These are phyloP conservation scores for Cariama cristata DNA, from an alignment of 2,113 vertebrate species.

Conservation along the genomic window DNA sequence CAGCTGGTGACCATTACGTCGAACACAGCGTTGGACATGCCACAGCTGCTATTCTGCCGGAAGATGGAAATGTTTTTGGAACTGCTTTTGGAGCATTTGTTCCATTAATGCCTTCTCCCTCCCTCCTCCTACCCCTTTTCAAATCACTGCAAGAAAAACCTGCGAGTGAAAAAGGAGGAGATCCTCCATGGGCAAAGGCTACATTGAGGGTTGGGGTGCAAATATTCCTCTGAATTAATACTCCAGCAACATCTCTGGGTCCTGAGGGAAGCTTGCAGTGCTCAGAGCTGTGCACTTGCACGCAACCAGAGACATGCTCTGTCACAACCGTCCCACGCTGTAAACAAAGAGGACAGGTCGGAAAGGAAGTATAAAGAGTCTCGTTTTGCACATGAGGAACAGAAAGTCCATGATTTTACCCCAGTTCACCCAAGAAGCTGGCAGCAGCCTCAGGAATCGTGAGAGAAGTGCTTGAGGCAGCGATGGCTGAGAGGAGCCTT, in stretches of 20 bases:
- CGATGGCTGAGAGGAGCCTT: neutral
- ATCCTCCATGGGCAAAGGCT: neutral
- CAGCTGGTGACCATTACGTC: conserved; percentile 57
- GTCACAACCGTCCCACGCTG: rapidly evolving
- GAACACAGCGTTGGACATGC: neutral
- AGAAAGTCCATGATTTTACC: neutral
- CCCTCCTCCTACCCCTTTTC: conserved; percentile 6
- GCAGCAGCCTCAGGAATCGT: neutral
- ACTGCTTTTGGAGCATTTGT: conserved; percentile 12
- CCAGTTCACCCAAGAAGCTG: neutral
- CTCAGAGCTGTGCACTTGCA: neutral
- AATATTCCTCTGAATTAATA: neutral
- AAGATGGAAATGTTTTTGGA: conserved; percentile 59
- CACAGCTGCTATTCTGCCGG: conserved; percentile 45
- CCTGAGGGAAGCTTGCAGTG: rapidly evolving
- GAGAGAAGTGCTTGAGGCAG: neutral
- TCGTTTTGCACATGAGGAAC: neutral
- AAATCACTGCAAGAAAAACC: neutral
- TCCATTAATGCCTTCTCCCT: conserved; percentile 5
- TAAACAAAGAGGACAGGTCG: neutral
- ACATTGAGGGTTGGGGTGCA: neutral
- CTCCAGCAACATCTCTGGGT: rapidly evolving
- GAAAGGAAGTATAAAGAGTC: neutral
- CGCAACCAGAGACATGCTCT: rapidly evolving
- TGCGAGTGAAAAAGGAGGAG: neutral